A percentile compares a stretch with the other conserved stretches of the same genome.
phyloP scores from a whole-genome alignment of 2,888 invertebrate species.

The Didymodactylos carnosus region DNA sequence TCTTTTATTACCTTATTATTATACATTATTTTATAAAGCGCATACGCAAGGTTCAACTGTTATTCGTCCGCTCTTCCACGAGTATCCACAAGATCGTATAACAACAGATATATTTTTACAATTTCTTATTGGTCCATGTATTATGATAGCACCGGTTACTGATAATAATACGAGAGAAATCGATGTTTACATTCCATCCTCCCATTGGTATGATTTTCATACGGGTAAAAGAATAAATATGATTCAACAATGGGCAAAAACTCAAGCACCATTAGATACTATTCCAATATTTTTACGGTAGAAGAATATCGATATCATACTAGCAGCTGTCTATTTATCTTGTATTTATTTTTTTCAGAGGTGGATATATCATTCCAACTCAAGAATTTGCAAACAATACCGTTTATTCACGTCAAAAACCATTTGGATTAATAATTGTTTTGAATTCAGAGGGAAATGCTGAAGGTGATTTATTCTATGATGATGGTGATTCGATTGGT shows the following conservation, averaged over 20 bases:
- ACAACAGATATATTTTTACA: constrained; percentile 23
- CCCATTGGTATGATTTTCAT: constrained; percentile 5
- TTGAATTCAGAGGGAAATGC: constrained; percentile 41
- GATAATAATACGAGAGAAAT: constrained; percentile 18
- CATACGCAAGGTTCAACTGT: constrained; percentile 53
- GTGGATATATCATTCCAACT: constrained; percentile 24
- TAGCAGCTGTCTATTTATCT: too few species aligned
- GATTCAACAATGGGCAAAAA: neutral
- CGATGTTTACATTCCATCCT: constrained; percentile 5
- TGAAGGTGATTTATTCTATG: constrained; percentile 54
- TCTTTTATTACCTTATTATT: constrained; percentile 26
- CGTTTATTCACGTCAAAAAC: constrained; percentile 33
- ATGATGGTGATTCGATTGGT: constrained; percentile 51
- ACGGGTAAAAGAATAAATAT: neutral
- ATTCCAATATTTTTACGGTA: constrained; percentile 22
- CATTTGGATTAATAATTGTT: constrained; percentile 47
- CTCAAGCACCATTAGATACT: constrained; percentile 1
- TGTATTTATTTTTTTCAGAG: constrained; percentile 24
- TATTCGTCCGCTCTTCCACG: constrained; percentile 56
- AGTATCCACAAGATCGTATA: constrained; percentile 38
- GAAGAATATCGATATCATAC: too few species aligned
- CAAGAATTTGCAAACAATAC: constrained; percentile 5
- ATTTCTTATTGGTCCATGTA: constrained; percentile 32
- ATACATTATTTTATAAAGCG: constrained; percentile 27
- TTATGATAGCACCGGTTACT: constrained; percentile 29